phyloP scores from a whole-genome alignment of 2,113 vertebrate genomes.

The Equus quagga region DNA sequence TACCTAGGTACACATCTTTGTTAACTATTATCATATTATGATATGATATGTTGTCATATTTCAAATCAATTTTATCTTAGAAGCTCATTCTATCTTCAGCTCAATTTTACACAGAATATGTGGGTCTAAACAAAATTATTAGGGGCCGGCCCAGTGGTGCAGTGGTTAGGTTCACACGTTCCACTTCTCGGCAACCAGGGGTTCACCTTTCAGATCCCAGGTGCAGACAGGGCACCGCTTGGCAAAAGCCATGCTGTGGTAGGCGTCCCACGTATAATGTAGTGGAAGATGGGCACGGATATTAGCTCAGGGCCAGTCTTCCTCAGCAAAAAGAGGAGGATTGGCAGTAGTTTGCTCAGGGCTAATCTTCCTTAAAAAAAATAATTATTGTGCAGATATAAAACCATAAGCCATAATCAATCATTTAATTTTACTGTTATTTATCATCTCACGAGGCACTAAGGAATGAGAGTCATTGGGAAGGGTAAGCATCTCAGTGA shows the following conservation, averaged over 20 bases:
- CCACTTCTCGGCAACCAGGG: too few species aligned
- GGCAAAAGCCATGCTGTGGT: too few species aligned
- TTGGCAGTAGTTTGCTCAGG: too few species aligned
- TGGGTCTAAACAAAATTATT: neutral
- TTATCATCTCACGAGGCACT: neutral
- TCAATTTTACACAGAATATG: neutral
- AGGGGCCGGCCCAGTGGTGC: too few species aligned
- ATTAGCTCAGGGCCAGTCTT: too few species aligned
- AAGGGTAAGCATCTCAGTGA: neutral
- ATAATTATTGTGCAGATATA: neutral
- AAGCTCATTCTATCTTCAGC: slow-evolving; percentile 4
- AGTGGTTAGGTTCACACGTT: too few species aligned
- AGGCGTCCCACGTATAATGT: too few species aligned
- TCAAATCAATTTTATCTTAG: neutral
- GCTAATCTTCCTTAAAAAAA: neutral
- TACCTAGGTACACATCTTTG: neutral
- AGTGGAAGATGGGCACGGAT: too few species aligned
- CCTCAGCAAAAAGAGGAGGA: too few species aligned
- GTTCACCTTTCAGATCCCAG: too few species aligned
- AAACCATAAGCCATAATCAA: neutral
- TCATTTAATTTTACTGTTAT: neutral
- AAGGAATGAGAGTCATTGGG: neutral
- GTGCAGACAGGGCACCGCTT: too few species aligned
- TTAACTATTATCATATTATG: neutral
- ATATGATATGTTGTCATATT: neutral